These are phyloP conservation scores for Drosophila bocqueti DNA, from an alignment of 1,140 invertebrate species.

Conservation along the genomic window DNA sequence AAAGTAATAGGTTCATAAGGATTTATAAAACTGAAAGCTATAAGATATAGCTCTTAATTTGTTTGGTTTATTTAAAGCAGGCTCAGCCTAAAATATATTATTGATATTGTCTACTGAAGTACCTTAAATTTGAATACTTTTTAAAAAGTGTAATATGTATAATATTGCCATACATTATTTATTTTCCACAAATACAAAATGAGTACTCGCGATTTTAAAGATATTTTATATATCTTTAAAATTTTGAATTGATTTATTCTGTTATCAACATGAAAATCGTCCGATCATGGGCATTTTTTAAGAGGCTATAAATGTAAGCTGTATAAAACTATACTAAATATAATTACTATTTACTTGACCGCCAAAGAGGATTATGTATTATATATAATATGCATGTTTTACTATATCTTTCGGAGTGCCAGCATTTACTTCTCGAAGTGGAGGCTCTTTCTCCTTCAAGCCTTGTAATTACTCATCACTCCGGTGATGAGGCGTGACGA, in stretches of 20 bases:
- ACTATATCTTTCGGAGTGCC: not conserved
- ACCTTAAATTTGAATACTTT: not conserved
- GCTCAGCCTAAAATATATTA: no score
- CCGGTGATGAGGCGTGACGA: conserved; percentile 38
- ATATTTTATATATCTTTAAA: no score
- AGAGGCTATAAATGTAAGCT: not conserved
- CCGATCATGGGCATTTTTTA: not conserved
- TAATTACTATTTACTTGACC: not conserved
- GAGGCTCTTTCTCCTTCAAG: conserved; percentile 4
- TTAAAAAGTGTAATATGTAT: no score
- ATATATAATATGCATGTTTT: conserved; percentile 9
- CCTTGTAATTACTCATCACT: conserved; percentile 40
- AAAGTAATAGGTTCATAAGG: not conserved
- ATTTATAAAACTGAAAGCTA: not conserved
- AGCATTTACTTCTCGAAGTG: conserved; percentile 6
- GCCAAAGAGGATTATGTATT: not conserved
- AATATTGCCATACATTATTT: not conserved
- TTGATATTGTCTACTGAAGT: not conserved
- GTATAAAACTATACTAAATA: no score
- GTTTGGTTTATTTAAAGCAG: not conserved
- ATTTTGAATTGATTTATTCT: not conserved
- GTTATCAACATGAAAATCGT: no score
- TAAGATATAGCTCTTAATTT: not conserved
- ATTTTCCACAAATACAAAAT: no score
- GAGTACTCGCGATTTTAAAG: no score